phyloP scores from a whole-genome alignment of 2,113 vertebrate species.

The Phycodurus eques region DNA sequence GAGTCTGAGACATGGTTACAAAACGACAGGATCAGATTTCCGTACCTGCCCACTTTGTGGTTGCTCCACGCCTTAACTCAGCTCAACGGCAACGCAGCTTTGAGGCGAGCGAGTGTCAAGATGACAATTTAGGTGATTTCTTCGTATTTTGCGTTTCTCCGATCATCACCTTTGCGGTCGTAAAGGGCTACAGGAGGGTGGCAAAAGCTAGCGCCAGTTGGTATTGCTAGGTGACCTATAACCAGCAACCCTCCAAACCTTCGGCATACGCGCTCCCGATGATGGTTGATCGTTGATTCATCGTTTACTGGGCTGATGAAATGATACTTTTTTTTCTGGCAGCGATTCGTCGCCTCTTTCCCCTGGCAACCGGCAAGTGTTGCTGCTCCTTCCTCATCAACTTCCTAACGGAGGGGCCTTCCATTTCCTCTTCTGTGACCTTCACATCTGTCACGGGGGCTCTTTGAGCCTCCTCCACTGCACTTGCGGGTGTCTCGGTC shows the following conservation, averaged over 20 bases:
- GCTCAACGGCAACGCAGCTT: no score
- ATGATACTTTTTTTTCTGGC: not conserved
- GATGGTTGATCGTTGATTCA: not conserved
- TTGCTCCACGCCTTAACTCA: no score
- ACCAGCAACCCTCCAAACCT: not conserved
- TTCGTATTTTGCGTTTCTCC: not conserved
- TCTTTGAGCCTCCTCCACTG: not conserved
- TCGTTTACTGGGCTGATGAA: not conserved
- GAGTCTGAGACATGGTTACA: no score
- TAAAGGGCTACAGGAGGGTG: not conserved
- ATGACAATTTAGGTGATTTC: not conserved
- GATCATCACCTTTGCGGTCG: not conserved
- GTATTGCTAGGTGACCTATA: not conserved
- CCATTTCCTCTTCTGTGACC: not conserved
- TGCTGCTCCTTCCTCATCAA: slow-evolving; percentile 2
- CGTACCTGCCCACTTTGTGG: no score
- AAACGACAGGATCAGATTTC: no score
- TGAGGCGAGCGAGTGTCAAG: not conserved
- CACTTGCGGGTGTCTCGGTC: not conserved
- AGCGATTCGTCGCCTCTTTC: not conserved
- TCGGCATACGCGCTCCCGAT: not conserved
- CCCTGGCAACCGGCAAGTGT: not conserved
- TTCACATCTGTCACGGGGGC: not conserved
- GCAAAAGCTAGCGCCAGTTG: not conserved
- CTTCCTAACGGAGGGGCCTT: not conserved